These are phyloP conservation scores for Caenorhabditis japonica DNA, from an alignment of 2,888 invertebrate genomes.

Conservation along the genomic window DNA sequence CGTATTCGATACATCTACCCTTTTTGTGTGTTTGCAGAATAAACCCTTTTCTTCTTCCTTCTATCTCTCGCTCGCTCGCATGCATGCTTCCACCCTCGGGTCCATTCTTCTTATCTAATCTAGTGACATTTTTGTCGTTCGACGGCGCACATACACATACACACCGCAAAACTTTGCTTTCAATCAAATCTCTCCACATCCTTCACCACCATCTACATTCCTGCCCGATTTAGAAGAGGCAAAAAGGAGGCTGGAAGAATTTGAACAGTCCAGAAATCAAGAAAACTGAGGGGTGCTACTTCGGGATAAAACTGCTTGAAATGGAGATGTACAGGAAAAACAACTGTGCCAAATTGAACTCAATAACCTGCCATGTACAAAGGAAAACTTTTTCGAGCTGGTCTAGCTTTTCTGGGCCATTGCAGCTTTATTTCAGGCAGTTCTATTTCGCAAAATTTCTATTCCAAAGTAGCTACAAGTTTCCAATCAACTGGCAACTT, in stretches of 20 bases:
- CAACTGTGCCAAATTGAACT: too few relatives aligned
- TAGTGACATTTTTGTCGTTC: slow-evolving; percentile 23
- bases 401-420: too few relatives aligned
- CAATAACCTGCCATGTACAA: too few relatives aligned
- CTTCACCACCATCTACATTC: slow-evolving; percentile 28
- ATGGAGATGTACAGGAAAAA: too few relatives aligned
- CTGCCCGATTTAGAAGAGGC: slow-evolving; percentile 19
- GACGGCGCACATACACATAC: too few relatives aligned
- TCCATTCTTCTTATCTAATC: slow-evolving; percentile 34
- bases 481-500: too few relatives aligned
- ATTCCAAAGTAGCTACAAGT: too few relatives aligned
- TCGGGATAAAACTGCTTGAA: too few relatives aligned
- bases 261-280: slow-evolving; percentile 2
- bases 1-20: slow-evolving; percentile 26
- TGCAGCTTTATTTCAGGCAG: too few relatives aligned
- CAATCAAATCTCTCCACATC: slow-evolving; percentile 1
- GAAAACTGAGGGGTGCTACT: too few relatives aligned
- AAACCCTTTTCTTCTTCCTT: slow-evolving; percentile 23
- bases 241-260: not conserved
- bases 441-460: too few relatives aligned
- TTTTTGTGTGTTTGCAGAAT: slow-evolving; percentile 15
- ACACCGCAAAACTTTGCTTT: slow-evolving; percentile 15
- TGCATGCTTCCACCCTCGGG: slow-evolving; percentile 11
- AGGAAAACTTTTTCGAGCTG: too few relatives aligned
- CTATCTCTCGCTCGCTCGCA: not conserved